Evolutionary conservation across 2,888 invertebrate genomes (phyloP).

Genomic region (Crepidodera aurea): DNA sequence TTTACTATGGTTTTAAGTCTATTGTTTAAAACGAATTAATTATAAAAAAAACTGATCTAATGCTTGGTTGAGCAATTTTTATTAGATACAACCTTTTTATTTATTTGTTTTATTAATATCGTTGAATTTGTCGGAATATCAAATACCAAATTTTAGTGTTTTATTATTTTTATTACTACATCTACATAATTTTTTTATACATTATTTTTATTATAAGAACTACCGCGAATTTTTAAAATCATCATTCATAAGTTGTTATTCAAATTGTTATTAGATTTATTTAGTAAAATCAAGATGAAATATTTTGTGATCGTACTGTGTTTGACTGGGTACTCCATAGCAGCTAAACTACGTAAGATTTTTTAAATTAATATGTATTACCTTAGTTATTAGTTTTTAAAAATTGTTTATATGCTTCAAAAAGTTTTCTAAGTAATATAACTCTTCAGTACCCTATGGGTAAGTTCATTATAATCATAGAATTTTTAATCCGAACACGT

Average conservation of each 20-base stretch:
- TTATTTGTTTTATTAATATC: neutral
- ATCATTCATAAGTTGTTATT: neutral
- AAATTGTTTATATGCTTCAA: no score
- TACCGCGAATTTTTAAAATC: neutral
- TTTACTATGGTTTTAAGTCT: neutral
- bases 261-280: neutral
- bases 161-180: neutral
- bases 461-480: no score
- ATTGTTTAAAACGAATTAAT: neutral
- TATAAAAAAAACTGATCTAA: neutral
- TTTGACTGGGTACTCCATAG: neutral
- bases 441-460: no score
- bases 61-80: neutral
- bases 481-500: no score
- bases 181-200: neutral
- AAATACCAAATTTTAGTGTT: neutral
- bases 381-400: no score
- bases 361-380: neutral
- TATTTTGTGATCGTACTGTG: neutral
- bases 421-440: no score
- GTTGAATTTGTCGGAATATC: no score
- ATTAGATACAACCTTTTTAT: neutral
- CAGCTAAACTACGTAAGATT: neutral
- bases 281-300: neutral
- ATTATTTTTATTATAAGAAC: neutral